Evolutionary conservation across 2,888 invertebrate genomes (phyloP), one percentile per base, ranked within the genome.

Genomic region (Drosophila imparisetae): DNA sequence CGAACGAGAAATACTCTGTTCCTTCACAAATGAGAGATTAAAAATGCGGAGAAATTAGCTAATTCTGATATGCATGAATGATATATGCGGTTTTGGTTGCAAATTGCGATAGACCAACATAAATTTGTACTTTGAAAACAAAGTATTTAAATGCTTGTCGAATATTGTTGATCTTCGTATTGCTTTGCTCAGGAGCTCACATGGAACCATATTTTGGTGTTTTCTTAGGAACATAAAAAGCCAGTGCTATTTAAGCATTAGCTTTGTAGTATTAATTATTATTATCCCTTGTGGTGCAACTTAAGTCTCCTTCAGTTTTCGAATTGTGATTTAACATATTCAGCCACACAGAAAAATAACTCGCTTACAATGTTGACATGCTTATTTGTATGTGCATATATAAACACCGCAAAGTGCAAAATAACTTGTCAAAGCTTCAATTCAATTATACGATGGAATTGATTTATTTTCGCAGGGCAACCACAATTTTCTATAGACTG

Each of bases 361-460:
- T 38, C n/a, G 24, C 15, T n/a, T 29, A 15, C 34, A 57, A 42
- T 15, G 27, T 32, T 58, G 21, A 50, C 42, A 50, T 7, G 7
- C 27, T 24, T 6, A 52, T 45, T 52, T 58, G 36, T 42, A 13
- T 38, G 34, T 66, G 42, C 57, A 57, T 24, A 50, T n/a, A 50
- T 40, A 40, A 55, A 29, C 29, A n/a, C 42, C 34, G 34, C 24
- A 66, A 58, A 54, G 63, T 60, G 40, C 30, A 32, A 54, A 54
- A 69, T 42, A 50, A 61, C 61, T 71, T 52, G 45, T 61, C 54
- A 55, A 29, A 45, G 42, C 34, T 77, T 42, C 32, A 72, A 80
- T 75, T 86, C 58, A 83, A 77, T 80, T 80, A 77, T 63, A 64
- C 10, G 11, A 52, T 42, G 40, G 29, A 75, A 62, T 66, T 58